phyloP scores from a whole-genome alignment of 2,797 vertebrate genomes.

The Dromococcyx pavoninus region DNA sequence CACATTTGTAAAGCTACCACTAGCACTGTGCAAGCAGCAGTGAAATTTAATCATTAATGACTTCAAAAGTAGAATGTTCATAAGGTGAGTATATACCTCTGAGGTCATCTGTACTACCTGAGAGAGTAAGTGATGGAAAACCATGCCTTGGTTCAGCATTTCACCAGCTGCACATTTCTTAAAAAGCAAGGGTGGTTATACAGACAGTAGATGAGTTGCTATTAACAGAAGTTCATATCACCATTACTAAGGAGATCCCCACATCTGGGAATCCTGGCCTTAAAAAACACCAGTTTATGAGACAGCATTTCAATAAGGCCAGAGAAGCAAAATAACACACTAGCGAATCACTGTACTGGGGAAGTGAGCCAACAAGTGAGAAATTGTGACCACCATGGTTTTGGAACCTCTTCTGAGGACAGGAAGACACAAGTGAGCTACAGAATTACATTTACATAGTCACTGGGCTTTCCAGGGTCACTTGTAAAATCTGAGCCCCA shows the following conservation, averaged over 20 bases:
- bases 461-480: not conserved
- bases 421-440: not conserved
- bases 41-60: conserved; percentile 67
- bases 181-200: conserved; percentile 18
- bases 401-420: not conserved
- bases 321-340: not conserved
- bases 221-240: not conserved
- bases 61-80: conserved; percentile 59
- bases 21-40: conserved; percentile 25
- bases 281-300: not conserved
- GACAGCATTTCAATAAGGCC: not conserved
- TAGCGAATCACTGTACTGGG: not conserved
- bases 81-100: conserved; percentile 53
- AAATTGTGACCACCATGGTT: not conserved
- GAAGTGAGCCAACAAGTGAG: not conserved
- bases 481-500: not conserved
- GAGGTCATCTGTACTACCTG: conserved; percentile 60
- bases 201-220: conserved; percentile 1
- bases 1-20: conserved; percentile 61
- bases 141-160: not conserved
- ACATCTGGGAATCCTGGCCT: not conserved
- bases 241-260: not conserved
- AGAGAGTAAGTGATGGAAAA: conserved; percentile 43
- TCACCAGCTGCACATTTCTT: conserved; percentile 25
- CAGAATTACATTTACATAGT: not conserved